Evolutionary conservation across 2,888 invertebrate species (phyloP), one percentile per base, ranked within the genome.

Genomic region (Labia minor): DNA sequence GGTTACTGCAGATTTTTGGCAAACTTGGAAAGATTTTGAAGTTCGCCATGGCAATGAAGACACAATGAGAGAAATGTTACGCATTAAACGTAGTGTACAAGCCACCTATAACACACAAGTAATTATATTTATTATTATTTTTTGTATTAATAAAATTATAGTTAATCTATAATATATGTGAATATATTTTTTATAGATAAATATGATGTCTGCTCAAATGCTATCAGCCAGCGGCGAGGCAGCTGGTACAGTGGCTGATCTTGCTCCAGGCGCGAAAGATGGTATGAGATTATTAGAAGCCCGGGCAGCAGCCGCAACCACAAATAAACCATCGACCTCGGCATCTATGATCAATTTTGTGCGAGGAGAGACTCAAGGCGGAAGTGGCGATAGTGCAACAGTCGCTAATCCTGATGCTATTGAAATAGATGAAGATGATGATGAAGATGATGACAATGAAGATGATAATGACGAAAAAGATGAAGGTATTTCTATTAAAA

Each of bases 191-290:
- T 67, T 68, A 19, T 69, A 77, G 75, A 83, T 88, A n/a, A 98
- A 98, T 77, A 97, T 96, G 90, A 97, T 98, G 95, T 93, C 95
- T 14, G 95, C 96, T 0, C 97, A 97, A 78, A 95, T 97, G 90
- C 81, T 96, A 72, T 92, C 89, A 73, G 90, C 89, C 19, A 85
- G 86, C 61, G 82, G 83, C 18, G 83, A 83, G 72, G 82, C 82
- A 66, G 82, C 85, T 37, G 85, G 87, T 18, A 86, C 88, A 21
- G 80, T 87, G 64, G 87, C 87, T 1, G 88, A 88, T 75, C 81
- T 88, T 69, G 86, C 88, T 26, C 87, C 88, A 37, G 89, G 87
- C 26, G 86, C 85, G 72, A 86, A 88, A 73, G 93, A 94, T 79
- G 91, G 90, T 8, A 95, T 95, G 94, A 84, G 90, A 72, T 81